Conservation (phyloP, 2,888 invertebrate genomes). For the Branchipolynoe longqiensis region DNA sequence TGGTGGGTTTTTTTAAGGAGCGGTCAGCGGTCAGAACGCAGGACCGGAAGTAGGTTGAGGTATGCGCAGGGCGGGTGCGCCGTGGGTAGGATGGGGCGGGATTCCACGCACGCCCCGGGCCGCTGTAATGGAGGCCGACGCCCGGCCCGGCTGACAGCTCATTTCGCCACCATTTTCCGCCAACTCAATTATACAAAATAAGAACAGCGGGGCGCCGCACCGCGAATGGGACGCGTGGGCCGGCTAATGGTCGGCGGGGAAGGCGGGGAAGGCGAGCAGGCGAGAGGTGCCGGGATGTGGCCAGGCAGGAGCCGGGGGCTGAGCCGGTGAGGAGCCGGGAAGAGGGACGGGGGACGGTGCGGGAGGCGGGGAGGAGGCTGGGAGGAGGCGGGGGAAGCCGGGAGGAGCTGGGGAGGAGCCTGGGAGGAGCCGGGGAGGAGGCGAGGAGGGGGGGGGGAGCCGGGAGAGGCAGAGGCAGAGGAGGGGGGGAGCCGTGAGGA, state of each 20-base stretch:
- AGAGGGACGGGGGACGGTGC: too few relatives aligned
- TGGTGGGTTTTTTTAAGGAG: neutral
- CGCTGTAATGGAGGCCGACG: conserved; percentile 12
- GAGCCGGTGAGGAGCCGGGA: too few relatives aligned
- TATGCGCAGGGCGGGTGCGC: neutral
- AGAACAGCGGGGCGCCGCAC: conserved; percentile 4
- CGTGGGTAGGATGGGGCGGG: too few relatives aligned
- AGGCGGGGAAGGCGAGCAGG: neutral
- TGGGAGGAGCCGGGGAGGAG: too few relatives aligned
- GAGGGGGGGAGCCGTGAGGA: too few relatives aligned
- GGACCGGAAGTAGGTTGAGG: neutral
- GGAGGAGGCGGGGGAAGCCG: neutral
- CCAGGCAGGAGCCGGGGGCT: neutral
- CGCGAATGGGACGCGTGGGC: neutral
- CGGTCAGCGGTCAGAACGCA: neutral
- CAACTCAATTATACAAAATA: conserved; percentile 46
- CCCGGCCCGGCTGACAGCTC: conserved; percentile 22
- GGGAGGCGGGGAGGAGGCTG: neutral
- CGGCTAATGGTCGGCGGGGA: neutral
- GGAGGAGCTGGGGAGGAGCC: too few relatives aligned
- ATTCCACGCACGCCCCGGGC: conserved; percentile 8
- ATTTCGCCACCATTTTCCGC: conserved; percentile 12
- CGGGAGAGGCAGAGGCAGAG: too few relatives aligned
- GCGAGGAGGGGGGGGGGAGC: too few relatives aligned
- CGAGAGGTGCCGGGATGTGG: neutral